Base-by-base conservation (phyloP, 2,113 vertebrate genomes). In the Capreolus pygargus region DNA sequence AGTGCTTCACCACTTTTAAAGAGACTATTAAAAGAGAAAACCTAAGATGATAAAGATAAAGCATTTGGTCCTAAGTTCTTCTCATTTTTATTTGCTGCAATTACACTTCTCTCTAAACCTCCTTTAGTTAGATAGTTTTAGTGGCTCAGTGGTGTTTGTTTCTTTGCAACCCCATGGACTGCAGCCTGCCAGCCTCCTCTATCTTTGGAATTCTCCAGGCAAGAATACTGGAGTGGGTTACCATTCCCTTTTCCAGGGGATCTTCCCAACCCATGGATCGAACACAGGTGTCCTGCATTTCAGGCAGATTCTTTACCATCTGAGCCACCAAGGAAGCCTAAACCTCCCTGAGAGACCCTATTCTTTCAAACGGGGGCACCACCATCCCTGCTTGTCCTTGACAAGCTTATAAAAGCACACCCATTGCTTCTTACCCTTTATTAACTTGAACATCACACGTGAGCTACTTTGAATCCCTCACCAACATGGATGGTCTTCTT, bases 1-100 rank as follows among this genome's bases (percentile, higher is more conserved):
- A 95, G 70, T 28, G 12, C 6, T 21, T 74, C 58, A 57, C 12
- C 30, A 33, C 89, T 78, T 96, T 79, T 27, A 86, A 93, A 97
- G 60, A 81, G 17, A 47, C 13, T 5, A 79, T 19, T 58, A 36
- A 84, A 94, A 55, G 33, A 76, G 74, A 96, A 84, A 96, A 11
- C 25, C 54, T 23, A 78, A 74, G 52, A 30, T 64, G 13, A 95
- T 64, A 39, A 85, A 95, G 45, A 36, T 7, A 64, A 58, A 47
- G 3, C 86, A 79, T 90, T 93, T 3, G 81, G 43, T 83, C 57
- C 67, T 86, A 12, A 36, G 82, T 79, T 93, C 92, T 67, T 58
- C 19, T 86, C 88, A 95, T 52, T 58, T 23, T 92, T 86, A 21
- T 94, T 81, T 5, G 19, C 12, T 81, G 27, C 36, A 86, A 11